phyloP scores from a whole-genome alignment of 2,797 vertebrate genomes.

The Phataginus tetradactyla region DNA sequence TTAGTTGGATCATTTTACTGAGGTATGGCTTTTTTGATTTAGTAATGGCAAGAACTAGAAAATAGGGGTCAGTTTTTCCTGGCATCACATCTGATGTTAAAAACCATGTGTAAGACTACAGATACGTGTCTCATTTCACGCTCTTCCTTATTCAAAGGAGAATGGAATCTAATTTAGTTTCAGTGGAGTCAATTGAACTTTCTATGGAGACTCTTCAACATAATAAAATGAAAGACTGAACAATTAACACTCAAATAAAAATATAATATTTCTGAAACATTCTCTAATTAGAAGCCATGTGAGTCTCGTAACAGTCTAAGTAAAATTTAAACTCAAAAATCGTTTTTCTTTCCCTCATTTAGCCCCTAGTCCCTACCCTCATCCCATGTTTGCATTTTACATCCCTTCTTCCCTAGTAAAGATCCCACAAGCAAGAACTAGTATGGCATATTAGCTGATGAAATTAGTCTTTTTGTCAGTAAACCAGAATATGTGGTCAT shows the following conservation, averaged over 20 bases:
- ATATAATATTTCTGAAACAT: neutral
- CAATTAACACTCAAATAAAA: neutral
- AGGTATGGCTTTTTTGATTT: neutral
- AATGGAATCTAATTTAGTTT: neutral
- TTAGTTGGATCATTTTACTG: neutral
- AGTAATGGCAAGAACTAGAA: conserved; percentile 54
- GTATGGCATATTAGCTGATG: neutral
- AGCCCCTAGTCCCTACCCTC: neutral
- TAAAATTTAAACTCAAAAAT: neutral
- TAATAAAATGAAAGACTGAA: conserved; percentile 28
- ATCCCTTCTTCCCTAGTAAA: neutral
- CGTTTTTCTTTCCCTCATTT: neutral
- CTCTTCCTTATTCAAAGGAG: neutral
- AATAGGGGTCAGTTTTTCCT: conserved; percentile 15
- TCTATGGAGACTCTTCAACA: neutral
- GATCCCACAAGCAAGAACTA: neutral
- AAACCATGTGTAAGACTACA: neutral
- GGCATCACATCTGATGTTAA: neutral
- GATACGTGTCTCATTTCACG: neutral
- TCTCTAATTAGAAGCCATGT: neutral
- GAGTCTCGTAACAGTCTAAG: neutral
- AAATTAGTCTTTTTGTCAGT: neutral
- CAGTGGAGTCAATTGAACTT: neutral
- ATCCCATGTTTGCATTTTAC: neutral
- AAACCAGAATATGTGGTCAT: neutral